Evolutionary conservation across 2,888 invertebrate genomes (phyloP), one percentile per base, ranked within the genome.

Genomic region (Ectemnius continuus): DNA sequence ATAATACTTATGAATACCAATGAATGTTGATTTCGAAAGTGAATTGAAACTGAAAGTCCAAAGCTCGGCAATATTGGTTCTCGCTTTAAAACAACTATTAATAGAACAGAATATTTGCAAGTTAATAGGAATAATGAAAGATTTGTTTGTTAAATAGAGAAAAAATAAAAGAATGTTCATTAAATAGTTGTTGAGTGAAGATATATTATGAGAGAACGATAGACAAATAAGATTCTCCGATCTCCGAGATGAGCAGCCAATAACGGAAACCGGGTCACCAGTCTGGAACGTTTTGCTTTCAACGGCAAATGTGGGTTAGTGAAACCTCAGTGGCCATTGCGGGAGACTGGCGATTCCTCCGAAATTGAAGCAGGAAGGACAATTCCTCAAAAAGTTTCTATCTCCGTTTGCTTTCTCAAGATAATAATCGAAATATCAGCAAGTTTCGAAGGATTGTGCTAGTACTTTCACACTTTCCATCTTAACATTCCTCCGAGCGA

Each of bases 251-350:
- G 79, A 78, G 60, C 64, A 28, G 62, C 65, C 66, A 68, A 76
- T 73, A 85, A 76, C 83, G 67, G 81, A 87, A 90, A 88, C 83
- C 82, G 84, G 91, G 90, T 88, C 89, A 88, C 77, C 82, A 79
- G 84, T 87, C 85, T 82, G 85, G 85, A 86, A 87, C 88, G 88
- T 90, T 90, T 90, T 89, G 87, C 90, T 90, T 90, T 90, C 89
- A 88, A 87, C 88, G 86, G 79, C 77, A 74, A 86, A 91, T 90
- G 89, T 91, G 88, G 90, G 90, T 91, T 91, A 90, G 90, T 91
- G 90, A 91, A 91, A 91, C 88, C 86, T 87, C 76, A 6, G 85
- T 79, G 79, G 86, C 87, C 87, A 87, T 88, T 88, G 87, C 85
- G 82, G 76, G 78, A 80, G 81, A 82, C 80, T 84, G 84, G 78